Conservation (phyloP, 2,113 vertebrate species). For the Anhinga anhinga region DNA sequence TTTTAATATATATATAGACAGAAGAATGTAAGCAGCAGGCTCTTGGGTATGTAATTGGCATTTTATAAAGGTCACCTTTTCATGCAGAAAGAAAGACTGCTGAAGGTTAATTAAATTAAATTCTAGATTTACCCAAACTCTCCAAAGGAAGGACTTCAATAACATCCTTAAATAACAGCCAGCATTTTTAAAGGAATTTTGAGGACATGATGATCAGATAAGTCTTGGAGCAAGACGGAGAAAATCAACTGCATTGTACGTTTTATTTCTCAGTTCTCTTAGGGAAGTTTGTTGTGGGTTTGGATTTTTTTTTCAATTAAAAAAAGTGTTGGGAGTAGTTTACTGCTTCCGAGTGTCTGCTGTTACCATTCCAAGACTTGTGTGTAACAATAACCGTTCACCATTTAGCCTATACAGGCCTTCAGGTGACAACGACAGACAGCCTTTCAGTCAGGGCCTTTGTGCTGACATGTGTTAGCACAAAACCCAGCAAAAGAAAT, state of each 20-base stretch:
- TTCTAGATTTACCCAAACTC: conserved; percentile 11
- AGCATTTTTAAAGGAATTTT: conserved; percentile 11
- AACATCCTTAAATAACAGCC: conserved; percentile 27
- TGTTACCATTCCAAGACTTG: background rate
- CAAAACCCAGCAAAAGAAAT: background rate
- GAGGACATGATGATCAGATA: background rate
- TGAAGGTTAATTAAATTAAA: conserved; percentile 62
- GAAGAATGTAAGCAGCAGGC: background rate
- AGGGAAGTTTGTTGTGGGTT: background rate
- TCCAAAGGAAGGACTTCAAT: conserved; percentile 34
- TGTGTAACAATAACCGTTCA: background rate
- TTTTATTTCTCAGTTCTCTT: background rate
- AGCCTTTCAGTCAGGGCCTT: background rate
- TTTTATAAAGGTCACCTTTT: conserved; percentile 60
- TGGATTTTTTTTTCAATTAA: background rate
- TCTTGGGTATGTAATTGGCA: conserved; percentile 7
- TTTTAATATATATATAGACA: background rate
- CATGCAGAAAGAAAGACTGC: background rate
- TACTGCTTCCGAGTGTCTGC: background rate
- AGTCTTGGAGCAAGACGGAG: background rate
- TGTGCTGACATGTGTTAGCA: background rate
- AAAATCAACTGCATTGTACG: background rate
- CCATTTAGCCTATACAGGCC: background rate
- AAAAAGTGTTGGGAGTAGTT: background rate
- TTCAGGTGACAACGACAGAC: background rate